phyloP scores from a whole-genome alignment of 2,888 invertebrate genomes.

The Agrotis puta region DNA sequence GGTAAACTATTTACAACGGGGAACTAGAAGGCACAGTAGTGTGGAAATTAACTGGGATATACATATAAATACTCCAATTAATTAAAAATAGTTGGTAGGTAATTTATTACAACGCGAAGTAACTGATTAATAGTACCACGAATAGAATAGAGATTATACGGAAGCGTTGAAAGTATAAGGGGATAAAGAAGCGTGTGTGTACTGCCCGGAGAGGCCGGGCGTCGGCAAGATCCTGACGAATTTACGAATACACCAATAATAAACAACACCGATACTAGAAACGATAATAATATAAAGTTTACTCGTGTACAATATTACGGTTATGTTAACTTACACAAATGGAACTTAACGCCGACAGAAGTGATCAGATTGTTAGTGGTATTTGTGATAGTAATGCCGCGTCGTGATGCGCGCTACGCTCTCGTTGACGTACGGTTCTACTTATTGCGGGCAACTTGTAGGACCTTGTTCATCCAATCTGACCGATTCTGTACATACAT shows the following conservation, averaged over 20 bases:
- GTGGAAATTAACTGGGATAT: slow-evolving; percentile 74
- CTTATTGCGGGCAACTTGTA: slow-evolving; percentile 22
- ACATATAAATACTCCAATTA: slow-evolving; percentile 52
- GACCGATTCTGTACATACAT: slow-evolving; percentile 77
- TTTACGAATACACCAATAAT: slow-evolving; percentile 72
- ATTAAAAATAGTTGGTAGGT: slow-evolving; percentile 45
- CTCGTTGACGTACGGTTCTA: slow-evolving; percentile 29
- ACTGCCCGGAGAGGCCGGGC: slow-evolving; percentile 28
- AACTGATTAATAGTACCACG: slow-evolving; percentile 47
- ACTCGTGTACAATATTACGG: slow-evolving; percentile 73
- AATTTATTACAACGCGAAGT: slow-evolving; percentile 41
- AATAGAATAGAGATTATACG: slow-evolving; percentile 36
- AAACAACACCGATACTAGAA: slow-evolving; percentile 79
- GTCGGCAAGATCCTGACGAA: slow-evolving; percentile 68
- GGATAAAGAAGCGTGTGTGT: slow-evolving; percentile 49
- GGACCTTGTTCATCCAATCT: slow-evolving; percentile 68
- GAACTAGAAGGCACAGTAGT: slow-evolving; percentile 90
- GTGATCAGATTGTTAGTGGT: slow-evolving; percentile 74
- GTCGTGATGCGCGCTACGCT: slow-evolving; percentile 29
- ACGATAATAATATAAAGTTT: slow-evolving; percentile 71
- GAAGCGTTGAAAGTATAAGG: slow-evolving; percentile 44
- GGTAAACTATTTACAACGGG: slow-evolving; percentile 81
- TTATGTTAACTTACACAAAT: slow-evolving; percentile 76
- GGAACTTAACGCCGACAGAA: slow-evolving; percentile 73
- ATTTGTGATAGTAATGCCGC: slow-evolving; percentile 26